Conservation (phyloP, 2,888 invertebrate species). For the Thereva nobilitata region DNA sequence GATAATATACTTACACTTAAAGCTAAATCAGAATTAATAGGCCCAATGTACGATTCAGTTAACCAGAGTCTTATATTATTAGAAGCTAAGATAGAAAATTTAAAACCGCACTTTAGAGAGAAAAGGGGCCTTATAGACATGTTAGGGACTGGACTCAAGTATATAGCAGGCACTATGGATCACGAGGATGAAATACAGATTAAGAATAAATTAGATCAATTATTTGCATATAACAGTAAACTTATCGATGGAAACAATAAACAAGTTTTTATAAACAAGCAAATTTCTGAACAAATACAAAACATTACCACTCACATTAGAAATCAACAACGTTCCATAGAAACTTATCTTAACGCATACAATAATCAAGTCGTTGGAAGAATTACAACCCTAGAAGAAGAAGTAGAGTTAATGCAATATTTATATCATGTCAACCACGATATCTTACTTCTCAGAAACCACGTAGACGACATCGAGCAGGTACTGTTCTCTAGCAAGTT, state of each 20-base stretch:
- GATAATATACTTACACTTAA: neutral
- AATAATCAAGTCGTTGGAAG: neutral
- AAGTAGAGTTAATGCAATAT: conserved; percentile 9
- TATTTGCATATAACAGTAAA: neutral
- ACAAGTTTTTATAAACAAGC: conserved; percentile 2
- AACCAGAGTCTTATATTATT: conserved; percentile 1
- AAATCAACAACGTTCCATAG: conserved; percentile 9
- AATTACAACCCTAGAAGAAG: neutral
- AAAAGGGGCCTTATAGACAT: conserved; percentile 31
- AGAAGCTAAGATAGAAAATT: conserved; percentile 13
- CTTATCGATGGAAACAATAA: conserved; percentile 14
- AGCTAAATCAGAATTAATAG: neutral
- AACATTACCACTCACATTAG: conserved; percentile 20
- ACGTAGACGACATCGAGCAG: conserved; percentile 12
- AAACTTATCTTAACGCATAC: conserved; percentile 16
- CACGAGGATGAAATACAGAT: conserved; percentile 12
- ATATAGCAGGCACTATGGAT: conserved; percentile 22
- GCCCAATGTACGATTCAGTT: neutral
- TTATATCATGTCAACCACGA: conserved; percentile 7
- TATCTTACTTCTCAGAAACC: conserved; percentile 1
- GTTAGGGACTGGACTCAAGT: conserved; percentile 29
- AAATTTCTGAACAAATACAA: conserved; percentile 16
- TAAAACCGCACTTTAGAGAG: conserved; percentile 3
- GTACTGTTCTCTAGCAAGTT: conserved; percentile 12
- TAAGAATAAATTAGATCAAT: conserved; percentile 2